These are phyloP conservation scores for Lysandra coridon DNA, from an alignment of 2,888 invertebrate species.

Conservation along the genomic window DNA sequence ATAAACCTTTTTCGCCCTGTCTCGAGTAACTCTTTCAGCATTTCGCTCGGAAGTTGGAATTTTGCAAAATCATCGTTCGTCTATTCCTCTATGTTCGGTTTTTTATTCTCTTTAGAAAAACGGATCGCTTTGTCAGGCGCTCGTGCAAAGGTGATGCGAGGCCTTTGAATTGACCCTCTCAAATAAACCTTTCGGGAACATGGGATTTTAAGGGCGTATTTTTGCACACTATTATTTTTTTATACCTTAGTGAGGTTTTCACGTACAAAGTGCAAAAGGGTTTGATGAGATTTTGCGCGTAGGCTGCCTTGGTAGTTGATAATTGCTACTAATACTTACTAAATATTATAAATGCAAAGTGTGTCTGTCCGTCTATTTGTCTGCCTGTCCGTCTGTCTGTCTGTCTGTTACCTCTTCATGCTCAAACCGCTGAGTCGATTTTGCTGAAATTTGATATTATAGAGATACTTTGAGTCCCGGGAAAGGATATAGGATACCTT, in stretches of 20 bases:
- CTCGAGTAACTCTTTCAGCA: constrained; percentile 8
- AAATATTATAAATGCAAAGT: too few species aligned
- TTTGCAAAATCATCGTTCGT: constrained; percentile 21
- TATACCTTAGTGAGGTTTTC: not conserved
- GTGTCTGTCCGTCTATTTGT: too few species aligned
- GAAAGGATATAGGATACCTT: too few species aligned
- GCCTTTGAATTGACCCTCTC: constrained; percentile 25
- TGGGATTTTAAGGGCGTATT: constrained; percentile 15
- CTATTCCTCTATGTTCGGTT: constrained; percentile 23
- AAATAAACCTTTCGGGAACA: constrained; percentile 20
- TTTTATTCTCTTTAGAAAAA: constrained; percentile 22
- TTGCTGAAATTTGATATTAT: too few species aligned
- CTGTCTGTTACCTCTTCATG: too few species aligned
- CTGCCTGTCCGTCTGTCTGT: too few species aligned
- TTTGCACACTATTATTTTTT: not conserved
- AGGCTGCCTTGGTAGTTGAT: too few species aligned
- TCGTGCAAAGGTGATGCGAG: constrained; percentile 23
- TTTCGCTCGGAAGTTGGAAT: constrained; percentile 13
- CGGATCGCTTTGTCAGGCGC: constrained; percentile 17
- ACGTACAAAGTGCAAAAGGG: not conserved
- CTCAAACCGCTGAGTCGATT: too few species aligned
- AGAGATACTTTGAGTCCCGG: too few species aligned
- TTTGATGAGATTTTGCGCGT: not conserved
- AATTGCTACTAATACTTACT: too few species aligned
- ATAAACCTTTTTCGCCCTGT: not conserved